These are phyloP conservation scores for Zoanthus solanderi DNA, from an alignment of 92 coral and sea anemone species.

Conservation along the genomic window DNA sequence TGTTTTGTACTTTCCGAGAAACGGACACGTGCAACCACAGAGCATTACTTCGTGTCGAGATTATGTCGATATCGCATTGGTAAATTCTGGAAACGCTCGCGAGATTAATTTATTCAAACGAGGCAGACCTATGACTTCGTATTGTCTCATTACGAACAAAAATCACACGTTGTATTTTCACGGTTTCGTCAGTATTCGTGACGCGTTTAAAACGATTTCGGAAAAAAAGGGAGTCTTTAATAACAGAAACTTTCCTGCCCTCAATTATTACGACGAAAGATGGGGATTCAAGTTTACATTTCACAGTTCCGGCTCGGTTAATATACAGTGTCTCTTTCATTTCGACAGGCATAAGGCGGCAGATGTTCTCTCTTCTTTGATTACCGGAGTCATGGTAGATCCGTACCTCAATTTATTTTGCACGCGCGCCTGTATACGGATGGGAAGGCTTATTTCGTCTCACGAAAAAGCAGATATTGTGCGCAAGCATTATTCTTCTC, in stretches of 20 bases:
- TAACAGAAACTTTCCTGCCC: background rate
- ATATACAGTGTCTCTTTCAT: background rate
- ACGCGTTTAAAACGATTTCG: background rate
- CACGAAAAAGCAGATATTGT: background rate
- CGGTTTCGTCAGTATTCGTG: background rate
- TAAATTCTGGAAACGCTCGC: background rate
- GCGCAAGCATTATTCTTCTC: background rate
- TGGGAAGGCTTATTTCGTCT: background rate
- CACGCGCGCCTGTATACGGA: background rate
- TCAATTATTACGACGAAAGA: background rate
- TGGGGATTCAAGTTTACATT: background rate
- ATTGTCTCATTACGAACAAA: background rate
- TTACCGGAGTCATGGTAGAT: background rate
- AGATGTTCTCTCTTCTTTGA: background rate
- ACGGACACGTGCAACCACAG: background rate
- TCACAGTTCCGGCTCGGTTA: background rate
- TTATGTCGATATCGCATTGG: background rate
- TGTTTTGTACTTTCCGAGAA: background rate
- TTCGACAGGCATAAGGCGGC: background rate
- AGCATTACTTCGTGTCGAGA: background rate
- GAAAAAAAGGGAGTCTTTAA: background rate
- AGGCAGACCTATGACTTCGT: background rate
- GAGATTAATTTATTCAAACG: background rate
- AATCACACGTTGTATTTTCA: background rate
- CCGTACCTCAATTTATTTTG: background rate